Base-by-base conservation (phyloP, 2,797 vertebrate genomes). In the Gadopsis marmoratus region DNA sequence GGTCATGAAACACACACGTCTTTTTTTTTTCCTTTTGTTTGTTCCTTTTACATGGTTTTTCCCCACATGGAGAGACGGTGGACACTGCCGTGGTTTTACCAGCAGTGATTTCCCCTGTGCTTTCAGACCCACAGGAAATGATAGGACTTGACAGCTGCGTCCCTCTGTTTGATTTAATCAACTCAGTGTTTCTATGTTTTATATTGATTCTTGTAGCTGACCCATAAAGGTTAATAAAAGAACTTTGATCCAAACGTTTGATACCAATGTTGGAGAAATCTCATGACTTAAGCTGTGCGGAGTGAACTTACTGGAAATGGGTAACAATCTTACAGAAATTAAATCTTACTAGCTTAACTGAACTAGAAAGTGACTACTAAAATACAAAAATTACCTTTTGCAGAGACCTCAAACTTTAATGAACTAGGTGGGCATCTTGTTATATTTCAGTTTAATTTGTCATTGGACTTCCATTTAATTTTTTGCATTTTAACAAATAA, bases 111-210 rank as follows among this genome's bases (percentile, higher is more conserved):
- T 91, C 86, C 86, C 84, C 72, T 14, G 78, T 77, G 88, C 78
- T 64, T 89, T 80, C 74, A 81, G 54, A 80, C 74, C 76, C 62
- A 84, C 77, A 89, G 83, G 85, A 86, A 89, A 78, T 86, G 87
- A 93, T 87, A 13, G 54, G 48, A 85, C 65, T 68, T 84, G 84
- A 89, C 93, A 89, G 88, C 82, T 88, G 83, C 58, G 23, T 86
- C 76, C 85, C 37, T 51, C 86, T 85, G 86, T 68, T 87, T 86
- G 77, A 88, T 89, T 86, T 85, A 83, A 89, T 91, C 82, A 87
- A 75, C 59, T 67, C 74, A 8, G 56, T 55, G 71, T 90, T 88
- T 88, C 65, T 76, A n/a, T 76, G 51, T 87, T 82, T 86, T 74
- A 51, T 86, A 85, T 80, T 59, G 85, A 91, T 86, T 86, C 67